A percentile compares a stretch with the other conserved stretches of the same genome.
Conservation (phyloP, 2,797 vertebrate genomes). For the Morelia viridis region DNA sequence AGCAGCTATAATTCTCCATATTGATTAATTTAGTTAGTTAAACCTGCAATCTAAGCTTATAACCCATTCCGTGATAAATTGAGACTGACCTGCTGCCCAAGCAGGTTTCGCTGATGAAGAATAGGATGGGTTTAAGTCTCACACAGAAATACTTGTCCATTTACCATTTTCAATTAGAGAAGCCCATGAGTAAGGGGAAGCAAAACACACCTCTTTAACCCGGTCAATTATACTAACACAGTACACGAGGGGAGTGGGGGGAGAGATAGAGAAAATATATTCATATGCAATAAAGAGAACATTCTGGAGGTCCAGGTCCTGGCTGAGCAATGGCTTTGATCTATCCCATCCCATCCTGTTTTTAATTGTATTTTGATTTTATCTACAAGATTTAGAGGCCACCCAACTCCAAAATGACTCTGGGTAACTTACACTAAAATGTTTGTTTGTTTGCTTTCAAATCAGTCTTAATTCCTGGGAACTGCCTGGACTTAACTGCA, state of each 20-base stretch:
- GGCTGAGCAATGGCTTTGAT: not conserved
- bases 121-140: constrained; percentile 59
- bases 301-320: not conserved
- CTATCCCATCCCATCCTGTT: not conserved
- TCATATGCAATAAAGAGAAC: fast-evolving
- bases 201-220: constrained; percentile 53
- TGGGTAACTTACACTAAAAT: too few relatives aligned
- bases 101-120: constrained; percentile 68
- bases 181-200: constrained; percentile 61
- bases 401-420: too few relatives aligned
- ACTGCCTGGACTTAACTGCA: too few relatives aligned
- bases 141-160: constrained; percentile 63
- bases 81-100: constrained; percentile 66
- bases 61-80: constrained; percentile 66
- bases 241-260: not conserved
- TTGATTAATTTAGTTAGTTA: constrained; percentile 74
- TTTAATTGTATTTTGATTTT: too few relatives aligned
- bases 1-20: constrained; percentile 68
- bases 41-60: constrained; percentile 68
- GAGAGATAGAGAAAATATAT: not conserved
- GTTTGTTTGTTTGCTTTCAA: too few relatives aligned
- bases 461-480: too few relatives aligned
- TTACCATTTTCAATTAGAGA: constrained; percentile 67
- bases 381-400: too few relatives aligned
- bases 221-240: constrained; percentile 52